Base-by-base conservation (phyloP, 2,797 vertebrate species). In the Hylomyscus alleni region DNA sequence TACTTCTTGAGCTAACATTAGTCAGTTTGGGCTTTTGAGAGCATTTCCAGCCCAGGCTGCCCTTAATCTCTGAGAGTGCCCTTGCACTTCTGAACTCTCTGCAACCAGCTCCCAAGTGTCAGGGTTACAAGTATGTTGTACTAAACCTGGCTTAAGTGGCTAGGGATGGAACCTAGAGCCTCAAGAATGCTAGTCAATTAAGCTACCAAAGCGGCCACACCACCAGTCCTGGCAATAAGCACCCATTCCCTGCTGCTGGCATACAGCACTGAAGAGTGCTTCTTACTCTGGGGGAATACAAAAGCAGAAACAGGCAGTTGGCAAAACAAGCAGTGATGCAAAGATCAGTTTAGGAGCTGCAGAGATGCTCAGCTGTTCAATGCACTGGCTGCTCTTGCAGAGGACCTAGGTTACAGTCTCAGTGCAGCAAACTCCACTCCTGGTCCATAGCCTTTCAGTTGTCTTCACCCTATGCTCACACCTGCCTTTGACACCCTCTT, bases 1-100 rank as follows among this genome's bases (percentile, higher is more conserved):
- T n/a, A n/a, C 13, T 58, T 91, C 82, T 77, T 88, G 29, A 92
- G 78, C 80, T 52, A 93, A 54, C 58, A 65, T 88, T 72, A 34
- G 24, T 8, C 58, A 54, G 37, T 10, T 29, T 40, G 69, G 17
- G 52, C 26, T 40, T 40, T 88, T 56, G 86, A 88, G 15, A 44
- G n/a, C 22, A 31, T 56, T 40, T 75, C 26, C 22, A 88, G 34
- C 10, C 26, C 86, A 88, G 69, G n/a, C 29, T 34, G 87, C 54
- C 37, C 87, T 60, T 56, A 22, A 24, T 47, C 26, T 58, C 54
- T 67, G 7, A 85, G 44, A 34, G 47, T n/a, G 47, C 34, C 13
- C 34, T 75, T 75, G 17, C 9, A 88, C 9, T 58, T 54, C 13
- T 37, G 12, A 72, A 37, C 34, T 34, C 13, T 54, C 52, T 58